Conservation (phyloP, 2,113 vertebrate genomes). For the Tautogolabrus adspersus region DNA sequence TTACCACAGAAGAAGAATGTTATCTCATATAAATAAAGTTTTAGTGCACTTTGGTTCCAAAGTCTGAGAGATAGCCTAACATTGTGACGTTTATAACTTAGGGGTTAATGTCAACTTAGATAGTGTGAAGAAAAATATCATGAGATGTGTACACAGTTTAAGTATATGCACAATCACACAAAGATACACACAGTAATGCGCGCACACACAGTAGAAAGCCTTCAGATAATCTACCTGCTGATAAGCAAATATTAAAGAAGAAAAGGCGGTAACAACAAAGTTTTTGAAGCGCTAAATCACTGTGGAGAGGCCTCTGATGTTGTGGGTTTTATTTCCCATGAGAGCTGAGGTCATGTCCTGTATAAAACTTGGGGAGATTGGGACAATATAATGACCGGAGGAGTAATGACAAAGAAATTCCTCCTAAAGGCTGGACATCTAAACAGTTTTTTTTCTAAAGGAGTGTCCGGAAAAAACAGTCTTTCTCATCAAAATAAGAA, state of each 20-base stretch:
- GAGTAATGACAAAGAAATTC: not conserved
- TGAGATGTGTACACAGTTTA: not conserved
- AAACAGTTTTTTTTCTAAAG: not conserved
- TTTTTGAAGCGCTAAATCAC: not conserved
- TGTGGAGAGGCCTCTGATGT: not conserved
- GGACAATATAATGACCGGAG: conserved; percentile 10
- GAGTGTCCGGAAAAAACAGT: not conserved
- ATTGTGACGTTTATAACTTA: conserved; percentile 23
- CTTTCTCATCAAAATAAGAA: not conserved
- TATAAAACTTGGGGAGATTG: not conserved
- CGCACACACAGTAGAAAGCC: not conserved
- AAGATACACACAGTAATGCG: not conserved
- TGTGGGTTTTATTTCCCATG: not conserved
- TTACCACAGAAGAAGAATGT: not conserved
- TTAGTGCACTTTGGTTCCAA: conserved; percentile 29
- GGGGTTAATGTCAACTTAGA: not conserved
- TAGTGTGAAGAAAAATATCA: not conserved
- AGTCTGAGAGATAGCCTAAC: conserved; percentile 38
- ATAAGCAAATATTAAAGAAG: conserved; percentile 8
- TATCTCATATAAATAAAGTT: not conserved
- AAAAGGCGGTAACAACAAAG: not conserved
- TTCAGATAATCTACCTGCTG: conserved; percentile 2
- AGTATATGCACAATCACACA: not conserved
- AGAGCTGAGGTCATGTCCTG: not conserved
- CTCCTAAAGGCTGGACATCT: not conserved